These are phyloP conservation scores for Ariopsis seemanni DNA, from an alignment of 2,113 vertebrate genomes.

Conservation along the genomic window DNA sequence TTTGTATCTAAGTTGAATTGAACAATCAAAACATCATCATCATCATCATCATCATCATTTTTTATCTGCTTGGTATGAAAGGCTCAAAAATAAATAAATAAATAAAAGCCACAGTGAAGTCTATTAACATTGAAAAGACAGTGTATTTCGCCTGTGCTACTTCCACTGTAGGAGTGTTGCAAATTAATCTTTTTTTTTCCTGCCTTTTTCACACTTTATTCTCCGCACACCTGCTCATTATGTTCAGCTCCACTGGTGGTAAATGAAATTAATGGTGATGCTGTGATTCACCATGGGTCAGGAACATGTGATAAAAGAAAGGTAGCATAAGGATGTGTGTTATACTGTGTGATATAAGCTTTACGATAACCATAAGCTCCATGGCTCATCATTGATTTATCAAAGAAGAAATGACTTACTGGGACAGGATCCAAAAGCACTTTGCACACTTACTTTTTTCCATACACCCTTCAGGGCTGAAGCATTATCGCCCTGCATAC, in stretches of 20 bases:
- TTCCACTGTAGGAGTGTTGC: background rate
- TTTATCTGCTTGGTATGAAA: background rate
- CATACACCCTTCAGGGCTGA: background rate
- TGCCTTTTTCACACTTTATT: background rate
- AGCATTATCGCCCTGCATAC: background rate
- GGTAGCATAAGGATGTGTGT: background rate
- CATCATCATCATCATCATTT: background rate
- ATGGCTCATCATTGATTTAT: background rate
- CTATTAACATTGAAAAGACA: background rate
- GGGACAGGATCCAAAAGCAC: background rate
- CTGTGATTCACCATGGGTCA: background rate
- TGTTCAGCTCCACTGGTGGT: background rate
- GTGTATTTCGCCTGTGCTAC: background rate
- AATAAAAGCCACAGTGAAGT: background rate
- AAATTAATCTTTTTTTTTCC: background rate
- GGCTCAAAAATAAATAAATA: background rate
- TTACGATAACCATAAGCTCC: background rate
- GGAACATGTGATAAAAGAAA: background rate
- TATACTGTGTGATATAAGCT: background rate
- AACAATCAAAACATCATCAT: background rate
- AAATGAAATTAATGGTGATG: background rate
- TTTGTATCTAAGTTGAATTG: constrained; percentile 6
- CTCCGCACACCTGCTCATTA: background rate
- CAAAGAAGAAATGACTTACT: background rate
- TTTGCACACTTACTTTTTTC: background rate